A percentile compares a stretch with the other conserved stretches of the same genome.
Evolutionary conservation across 2,113 vertebrate genomes (phyloP).

Genomic region (Oryzias melastigma): DNA sequence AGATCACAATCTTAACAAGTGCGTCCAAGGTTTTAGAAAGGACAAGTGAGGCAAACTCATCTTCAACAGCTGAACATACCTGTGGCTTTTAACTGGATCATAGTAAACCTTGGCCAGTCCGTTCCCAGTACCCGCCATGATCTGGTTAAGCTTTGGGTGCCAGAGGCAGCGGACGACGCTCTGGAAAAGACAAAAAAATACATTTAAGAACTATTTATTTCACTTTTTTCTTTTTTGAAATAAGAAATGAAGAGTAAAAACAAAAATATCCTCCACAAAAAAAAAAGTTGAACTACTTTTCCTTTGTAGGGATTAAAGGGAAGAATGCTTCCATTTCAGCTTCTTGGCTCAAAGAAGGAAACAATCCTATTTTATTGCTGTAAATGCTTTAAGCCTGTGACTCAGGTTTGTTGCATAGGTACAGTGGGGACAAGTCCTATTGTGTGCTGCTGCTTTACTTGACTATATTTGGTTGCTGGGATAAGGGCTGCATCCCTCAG

Average conservation of each 20-base stretch:
- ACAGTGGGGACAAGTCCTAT: constrained; percentile 44
- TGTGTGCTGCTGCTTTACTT: constrained; percentile 62
- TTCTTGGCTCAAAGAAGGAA: constrained; percentile 8
- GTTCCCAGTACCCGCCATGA: constrained; percentile 94
- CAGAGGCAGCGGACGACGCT: constrained; percentile 96
- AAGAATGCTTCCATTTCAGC: neutral
- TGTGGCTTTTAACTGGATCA: constrained; percentile 93
- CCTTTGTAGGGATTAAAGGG: constrained; percentile 5
- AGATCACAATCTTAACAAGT: too few relatives aligned
- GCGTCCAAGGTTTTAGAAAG: too few relatives aligned
- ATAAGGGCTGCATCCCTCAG: constrained; percentile 66
- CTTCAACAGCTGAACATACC: constrained; percentile 70
- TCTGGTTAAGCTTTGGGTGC: constrained; percentile 98
- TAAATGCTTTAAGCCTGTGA: constrained; percentile 33
- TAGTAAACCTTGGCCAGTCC: constrained; percentile 96
- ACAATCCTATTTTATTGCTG: constrained; percentile 20
- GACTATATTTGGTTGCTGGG: constrained; percentile 81
- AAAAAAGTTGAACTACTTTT: neutral
- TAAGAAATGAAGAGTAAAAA: neutral
- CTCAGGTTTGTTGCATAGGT: constrained; percentile 35
- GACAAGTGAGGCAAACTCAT: too few relatives aligned
- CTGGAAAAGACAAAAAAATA: constrained; percentile 69
- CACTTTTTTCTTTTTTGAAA: neutral
- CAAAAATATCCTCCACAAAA: neutral
- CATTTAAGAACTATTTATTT: constrained; percentile 1